Conservation (phyloP, 2,888 invertebrate species). For the Agrotis segetum region DNA sequence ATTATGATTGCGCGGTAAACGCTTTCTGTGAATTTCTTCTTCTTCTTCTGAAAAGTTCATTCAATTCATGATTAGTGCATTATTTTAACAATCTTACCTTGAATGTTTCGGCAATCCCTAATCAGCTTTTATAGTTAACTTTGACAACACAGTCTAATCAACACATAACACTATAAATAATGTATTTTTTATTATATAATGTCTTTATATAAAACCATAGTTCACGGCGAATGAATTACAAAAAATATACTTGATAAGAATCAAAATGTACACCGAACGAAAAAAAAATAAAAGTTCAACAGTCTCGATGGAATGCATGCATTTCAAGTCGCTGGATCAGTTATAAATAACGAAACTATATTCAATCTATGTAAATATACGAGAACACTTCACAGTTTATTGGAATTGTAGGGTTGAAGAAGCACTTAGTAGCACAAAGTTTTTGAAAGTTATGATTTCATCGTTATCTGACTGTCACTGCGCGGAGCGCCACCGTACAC, state of each 20-base stretch:
- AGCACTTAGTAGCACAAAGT: constrained; percentile 74
- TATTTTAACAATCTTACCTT: constrained; percentile 78
- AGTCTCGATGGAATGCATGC: constrained; percentile 89
- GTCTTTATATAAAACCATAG: constrained; percentile 67
- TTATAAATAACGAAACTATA: constrained; percentile 62
- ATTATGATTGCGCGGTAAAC: constrained; percentile 1
- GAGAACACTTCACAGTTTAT: constrained; percentile 76
- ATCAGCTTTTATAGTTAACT: constrained; percentile 73
- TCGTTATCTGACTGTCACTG: constrained; percentile 85
- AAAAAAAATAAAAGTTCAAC: constrained; percentile 87
- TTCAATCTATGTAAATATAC: constrained; percentile 48
- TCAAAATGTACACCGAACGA: constrained; percentile 83
- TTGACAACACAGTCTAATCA: constrained; percentile 77
- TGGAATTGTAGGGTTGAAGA: constrained; percentile 58
- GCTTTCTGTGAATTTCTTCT: neutral
- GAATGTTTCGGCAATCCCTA: constrained; percentile 87
- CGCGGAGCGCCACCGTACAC: constrained; percentile 76
- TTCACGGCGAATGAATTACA: constrained; percentile 70
- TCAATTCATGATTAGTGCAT: constrained; percentile 10
- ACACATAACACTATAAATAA: constrained; percentile 70
- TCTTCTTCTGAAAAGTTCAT: constrained; percentile 8
- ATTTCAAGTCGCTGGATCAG: constrained; percentile 82
- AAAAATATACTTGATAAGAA: constrained; percentile 82
- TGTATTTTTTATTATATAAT: constrained; percentile 60
- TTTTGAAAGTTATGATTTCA: constrained; percentile 80